Conservation (phyloP, 2,113 vertebrate species). For the Otocyon megalotis region DNA sequence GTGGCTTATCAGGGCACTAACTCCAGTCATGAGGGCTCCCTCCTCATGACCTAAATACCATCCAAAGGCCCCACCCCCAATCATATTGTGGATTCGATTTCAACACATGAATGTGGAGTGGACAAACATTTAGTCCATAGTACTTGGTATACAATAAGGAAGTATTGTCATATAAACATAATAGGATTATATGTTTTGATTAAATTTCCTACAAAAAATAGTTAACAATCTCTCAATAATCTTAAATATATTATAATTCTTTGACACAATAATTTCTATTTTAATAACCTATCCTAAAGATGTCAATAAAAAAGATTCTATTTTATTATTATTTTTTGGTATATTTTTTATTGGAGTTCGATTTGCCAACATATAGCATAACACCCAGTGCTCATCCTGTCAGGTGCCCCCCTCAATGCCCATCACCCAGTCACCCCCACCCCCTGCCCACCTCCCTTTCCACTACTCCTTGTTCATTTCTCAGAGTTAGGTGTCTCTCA, state of each 20-base stretch:
- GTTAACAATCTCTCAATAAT: background rate
- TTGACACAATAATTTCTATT: slow-evolving; percentile 1
- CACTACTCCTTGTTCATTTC: no score
- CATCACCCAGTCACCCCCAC: no score
- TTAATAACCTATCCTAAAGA: background rate
- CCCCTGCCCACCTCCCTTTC: no score
- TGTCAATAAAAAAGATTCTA: background rate
- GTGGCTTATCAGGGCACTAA: background rate
- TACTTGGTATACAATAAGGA: background rate
- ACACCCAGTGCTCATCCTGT: no score
- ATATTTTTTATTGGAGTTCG: no score
- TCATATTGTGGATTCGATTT: background rate
- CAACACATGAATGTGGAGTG: background rate
- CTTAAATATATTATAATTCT: background rate
- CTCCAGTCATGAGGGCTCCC: background rate
- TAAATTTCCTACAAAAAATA: background rate
- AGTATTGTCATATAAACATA: background rate
- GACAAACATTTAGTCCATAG: background rate
- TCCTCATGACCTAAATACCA: background rate
- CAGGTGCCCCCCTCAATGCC: no score
- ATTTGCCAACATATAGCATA: no score
- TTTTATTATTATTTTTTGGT: no score
- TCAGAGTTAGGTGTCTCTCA: no score
- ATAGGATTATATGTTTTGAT: background rate
- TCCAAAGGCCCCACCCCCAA: background rate